These are phyloP conservation scores for Polylopha cassiicola DNA, from an alignment of 2,888 invertebrate genomes.

Conservation along the genomic window DNA sequence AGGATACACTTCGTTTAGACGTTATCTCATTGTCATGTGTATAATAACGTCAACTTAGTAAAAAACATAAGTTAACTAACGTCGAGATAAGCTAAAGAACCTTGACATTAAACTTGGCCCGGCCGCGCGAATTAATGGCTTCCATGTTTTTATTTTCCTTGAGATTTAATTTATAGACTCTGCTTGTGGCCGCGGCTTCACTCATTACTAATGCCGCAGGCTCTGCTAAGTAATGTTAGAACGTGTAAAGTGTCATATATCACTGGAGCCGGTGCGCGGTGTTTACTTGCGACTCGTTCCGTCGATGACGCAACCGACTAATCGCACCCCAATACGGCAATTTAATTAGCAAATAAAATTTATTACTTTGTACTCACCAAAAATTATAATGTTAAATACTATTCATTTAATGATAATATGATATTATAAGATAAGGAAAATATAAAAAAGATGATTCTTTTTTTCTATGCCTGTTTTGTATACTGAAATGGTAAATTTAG, in stretches of 20 bases:
- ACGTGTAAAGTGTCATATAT: conserved; percentile 71
- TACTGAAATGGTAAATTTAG: no score
- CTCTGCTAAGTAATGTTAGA: conserved; percentile 65
- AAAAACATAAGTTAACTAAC: conserved; percentile 70
- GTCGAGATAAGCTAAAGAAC: conserved; percentile 72
- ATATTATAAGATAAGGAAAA: no score
- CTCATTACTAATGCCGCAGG: conserved; percentile 68
- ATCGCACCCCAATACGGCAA: conserved; percentile 24
- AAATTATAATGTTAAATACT: no score
- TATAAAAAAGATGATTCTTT: no score
- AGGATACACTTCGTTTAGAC: conserved; percentile 45
- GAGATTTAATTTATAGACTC: conserved; percentile 75
- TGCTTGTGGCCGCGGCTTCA: conserved; percentile 64
- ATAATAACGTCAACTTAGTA: conserved; percentile 61
- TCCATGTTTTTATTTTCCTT: conserved; percentile 77
- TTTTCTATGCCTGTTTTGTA: no score
- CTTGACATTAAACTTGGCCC: conserved; percentile 78
- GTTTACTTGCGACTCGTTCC: conserved; percentile 54
- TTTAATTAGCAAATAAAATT: neutral
- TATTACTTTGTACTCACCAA: no score
- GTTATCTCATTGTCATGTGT: conserved; percentile 58
- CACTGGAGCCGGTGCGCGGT: no score
- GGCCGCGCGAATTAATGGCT: conserved; percentile 76
- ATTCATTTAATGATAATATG: no score
- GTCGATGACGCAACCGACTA: conserved; percentile 49